Evolutionary conservation across 2,113 vertebrate genomes (phyloP), one percentile per base, ranked within the genome.

Genomic region (Hiodon tergisus): DNA sequence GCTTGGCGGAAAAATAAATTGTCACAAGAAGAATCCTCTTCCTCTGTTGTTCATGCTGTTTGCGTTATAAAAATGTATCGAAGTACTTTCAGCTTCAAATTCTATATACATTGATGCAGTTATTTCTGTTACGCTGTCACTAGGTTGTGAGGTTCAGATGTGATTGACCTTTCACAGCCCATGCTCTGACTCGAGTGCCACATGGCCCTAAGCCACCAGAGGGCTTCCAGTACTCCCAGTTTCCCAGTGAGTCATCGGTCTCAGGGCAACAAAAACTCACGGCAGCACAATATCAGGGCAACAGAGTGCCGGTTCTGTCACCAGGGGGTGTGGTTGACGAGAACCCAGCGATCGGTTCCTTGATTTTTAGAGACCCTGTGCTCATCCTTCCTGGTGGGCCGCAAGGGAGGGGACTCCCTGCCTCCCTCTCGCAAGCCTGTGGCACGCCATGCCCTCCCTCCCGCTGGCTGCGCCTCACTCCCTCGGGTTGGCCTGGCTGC

Each of bases 231-330:
- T 57, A 48, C 60, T 67, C 63, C 73, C 47, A 17, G 52, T 55
- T 67, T 62, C 59, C 60, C 11, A 53, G 60, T 73, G 72, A 73
- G 31, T 73, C 72, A 65, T 73, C 72, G 65, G 60, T 61, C 63
- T 67, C 14, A 13, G 3, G 17, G 31, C 31, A 31, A 31, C 31
- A 31, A 31, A 31, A 31, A 31, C 31, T 31, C 31, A 31, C 31
- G 31, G 31, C 31, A 31, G 2, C 0, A 31, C 31, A 31, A 31
- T 31, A 31, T 46, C 17, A 46, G 2, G 4, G 61, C 61, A 17
- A 54, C 72, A 74, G 52, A 74, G 57, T 50, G 73, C 13, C 53
- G 10, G 13, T 63, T 66, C 48, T 74, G 63, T 74, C 67, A 63
- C 58, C 4, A 31, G 31, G 31, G 31, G 31, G 31, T 31, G 63